These are phyloP conservation scores for Lissonota sp. DNA, from an alignment of 2,888 invertebrate species.

Conservation along the genomic window DNA sequence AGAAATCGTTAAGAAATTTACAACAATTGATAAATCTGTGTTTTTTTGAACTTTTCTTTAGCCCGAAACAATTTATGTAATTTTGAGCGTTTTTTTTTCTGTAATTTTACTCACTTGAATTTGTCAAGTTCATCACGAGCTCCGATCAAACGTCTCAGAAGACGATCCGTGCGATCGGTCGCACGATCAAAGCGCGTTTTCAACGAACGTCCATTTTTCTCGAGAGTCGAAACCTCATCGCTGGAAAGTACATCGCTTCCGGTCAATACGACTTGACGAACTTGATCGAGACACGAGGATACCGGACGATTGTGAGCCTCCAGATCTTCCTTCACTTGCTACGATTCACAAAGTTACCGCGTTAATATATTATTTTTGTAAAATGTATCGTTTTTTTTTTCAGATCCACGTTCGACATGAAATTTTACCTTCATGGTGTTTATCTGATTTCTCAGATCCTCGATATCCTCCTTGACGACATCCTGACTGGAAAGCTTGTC, in stretches of 20 bases:
- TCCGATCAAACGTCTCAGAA: constrained; percentile 90
- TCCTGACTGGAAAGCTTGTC: constrained; percentile 93
- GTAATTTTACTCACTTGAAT: constrained; percentile 86
- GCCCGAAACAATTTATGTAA: background rate
- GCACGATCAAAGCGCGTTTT: constrained; percentile 93
- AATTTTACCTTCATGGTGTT: constrained; percentile 91
- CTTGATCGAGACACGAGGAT: constrained; percentile 94
- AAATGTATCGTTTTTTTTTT: background rate
- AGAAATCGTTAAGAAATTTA: too few species aligned
- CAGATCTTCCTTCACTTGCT: constrained; percentile 95
- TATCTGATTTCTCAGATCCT: constrained; percentile 95
- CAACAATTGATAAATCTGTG: too few species aligned
- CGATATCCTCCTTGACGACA: constrained; percentile 93
- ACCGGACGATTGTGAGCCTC: constrained; percentile 94
- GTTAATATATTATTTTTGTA: constrained; percentile 17
- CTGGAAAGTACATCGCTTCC: constrained; percentile 96
- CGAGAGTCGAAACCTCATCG: constrained; percentile 94
- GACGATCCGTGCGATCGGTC: constrained; percentile 91
- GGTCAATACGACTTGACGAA: constrained; percentile 94
- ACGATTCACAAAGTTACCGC: constrained; percentile 68
- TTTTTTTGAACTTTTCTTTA: too few species aligned
- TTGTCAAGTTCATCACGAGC: constrained; percentile 96
- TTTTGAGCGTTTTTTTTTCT: background rate
- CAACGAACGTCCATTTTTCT: constrained; percentile 93
- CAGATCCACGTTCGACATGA: background rate